Base-by-base conservation (phyloP, 1,140 invertebrate genomes). In the Musca domestica region DNA sequence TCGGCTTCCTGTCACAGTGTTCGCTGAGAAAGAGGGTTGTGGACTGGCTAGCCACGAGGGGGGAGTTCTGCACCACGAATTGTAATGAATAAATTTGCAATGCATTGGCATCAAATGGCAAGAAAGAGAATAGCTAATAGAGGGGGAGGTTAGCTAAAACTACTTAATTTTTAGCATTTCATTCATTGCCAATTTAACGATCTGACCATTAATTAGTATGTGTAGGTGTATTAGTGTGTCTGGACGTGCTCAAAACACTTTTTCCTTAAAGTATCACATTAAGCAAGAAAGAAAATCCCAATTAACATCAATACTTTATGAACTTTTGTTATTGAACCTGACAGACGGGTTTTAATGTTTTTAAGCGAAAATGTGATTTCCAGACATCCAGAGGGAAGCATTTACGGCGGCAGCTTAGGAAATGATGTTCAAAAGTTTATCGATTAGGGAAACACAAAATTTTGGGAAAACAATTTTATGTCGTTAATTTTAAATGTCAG, bases 291-390 rank as follows among this genome's bases (percentile, higher is more conserved):
- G 19, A 61, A 61, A 61, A 61, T 61, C 56, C 20, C 56, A 61
- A 61, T 61, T 61, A 61, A 7, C 56, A 34, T 61, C 56, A 61
- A 61, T 61, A 61, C n/a, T 61, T 61, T 61, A 61, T 61, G 56
- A 61, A 10, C 17, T 27, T 61, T 30, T 61, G 56, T 61, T 19
- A 61, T 61, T 61, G 56, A 61, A 61, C n/a, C n/a, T 19, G 56
- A 34, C 48, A 51, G 34, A 41, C 56, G 17, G 56, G 2, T 61
- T 61, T 61, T 61, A 61, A 61, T 61, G 56, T 7, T 61, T 61
- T 34, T 10, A 23, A 61, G 17, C 9, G 19, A 61, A 58, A 54
- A 54, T 30, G 34, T 41, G 34, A 41, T 41, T 41, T 41, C 5
- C 12, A 41, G 5, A 41, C 34, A 41, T 2, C 4, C 34, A 41